Evolutionary conservation across 2,888 invertebrate species (phyloP).

Genomic region (Trissonchulus sp.): DNA sequence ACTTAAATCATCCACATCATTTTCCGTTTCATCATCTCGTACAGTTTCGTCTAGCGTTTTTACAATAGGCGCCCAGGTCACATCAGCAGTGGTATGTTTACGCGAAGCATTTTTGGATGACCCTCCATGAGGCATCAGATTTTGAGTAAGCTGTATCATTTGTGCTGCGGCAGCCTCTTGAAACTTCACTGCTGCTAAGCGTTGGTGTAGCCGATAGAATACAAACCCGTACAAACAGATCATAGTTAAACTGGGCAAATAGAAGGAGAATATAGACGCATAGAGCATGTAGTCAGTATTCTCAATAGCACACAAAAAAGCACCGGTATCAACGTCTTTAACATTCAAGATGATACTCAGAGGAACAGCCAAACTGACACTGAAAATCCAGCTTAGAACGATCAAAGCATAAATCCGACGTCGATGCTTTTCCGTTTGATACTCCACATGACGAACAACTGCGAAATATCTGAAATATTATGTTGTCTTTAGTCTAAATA

Average conservation of each 20-base stretch:
- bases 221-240: constrained; percentile 55
- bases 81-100: not conserved
- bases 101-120: not conserved
- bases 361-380: constrained; percentile 45
- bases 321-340: not conserved
- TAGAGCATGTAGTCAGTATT: constrained; percentile 48
- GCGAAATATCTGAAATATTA: constrained; percentile 32
- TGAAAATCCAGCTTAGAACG: constrained; percentile 47
- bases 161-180: constrained; percentile 40
- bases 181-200: constrained; percentile 46
- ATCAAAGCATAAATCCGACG: constrained; percentile 47
- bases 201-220: constrained; percentile 51
- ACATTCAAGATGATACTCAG: constrained; percentile 27
- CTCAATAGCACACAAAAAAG: constrained; percentile 27
- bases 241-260: constrained; percentile 57
- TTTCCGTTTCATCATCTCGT: not conserved
- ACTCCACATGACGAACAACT: constrained; percentile 41
- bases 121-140: constrained; percentile 1
- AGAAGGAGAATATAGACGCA: constrained; percentile 54
- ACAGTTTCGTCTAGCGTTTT: not conserved
- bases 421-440: constrained; percentile 48
- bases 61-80: not conserved
- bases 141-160: constrained; percentile 14
- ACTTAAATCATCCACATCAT: not conserved
- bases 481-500: too few relatives aligned